Evolutionary conservation across 1,140 invertebrate genomes (phyloP), one percentile per base, ranked within the genome.

Genomic region (Ceratosolen fusciceps): DNA sequence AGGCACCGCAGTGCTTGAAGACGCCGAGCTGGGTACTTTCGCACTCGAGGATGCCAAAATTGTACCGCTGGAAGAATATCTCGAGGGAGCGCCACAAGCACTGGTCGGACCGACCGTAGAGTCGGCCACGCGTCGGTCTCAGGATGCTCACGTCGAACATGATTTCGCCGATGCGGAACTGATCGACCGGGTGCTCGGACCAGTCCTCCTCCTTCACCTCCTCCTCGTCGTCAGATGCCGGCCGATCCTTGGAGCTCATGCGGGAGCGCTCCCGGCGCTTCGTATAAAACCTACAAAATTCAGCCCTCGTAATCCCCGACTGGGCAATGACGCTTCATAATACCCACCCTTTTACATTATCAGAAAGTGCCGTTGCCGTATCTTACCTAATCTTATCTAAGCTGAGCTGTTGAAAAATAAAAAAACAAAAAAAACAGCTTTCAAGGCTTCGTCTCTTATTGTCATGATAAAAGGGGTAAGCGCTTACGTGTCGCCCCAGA

Each of bases 1-100:
- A 89, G 10, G 84, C 77, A 0, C 84, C 86, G 47, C 83, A 88
- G 26, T 84, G 84, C 70, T 86, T 88, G 65, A 87, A 88, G 0
- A 89, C 8, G 0, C 86, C 86, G 0, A 89, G 62, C n/a, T 83
- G 83, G 0, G 80, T 71, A 73, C 72, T 84, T 39, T 88, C 86
- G 78, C 88, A 89, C 0, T 81, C 84, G 0, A 89, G 62, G 8
- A 87, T 83, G 2, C 62, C 87, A 49, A 87, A 87, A 0, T 79
- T 71, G 19, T 87, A 74, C 12, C 81, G 77, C 5, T 82, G 29
- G 71, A 89, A 88, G 71, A 86, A 75, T 4, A 85, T 74, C 21
- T 86, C 80, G 7, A 88, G 14, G 0, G 56, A 70, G 5, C 54
- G 78, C 85, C 85, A 86, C 0, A 89, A 81, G 21, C 82, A 84